Base-by-base conservation (phyloP, 1,140 invertebrate species). In the Bombus soroeensis region DNA sequence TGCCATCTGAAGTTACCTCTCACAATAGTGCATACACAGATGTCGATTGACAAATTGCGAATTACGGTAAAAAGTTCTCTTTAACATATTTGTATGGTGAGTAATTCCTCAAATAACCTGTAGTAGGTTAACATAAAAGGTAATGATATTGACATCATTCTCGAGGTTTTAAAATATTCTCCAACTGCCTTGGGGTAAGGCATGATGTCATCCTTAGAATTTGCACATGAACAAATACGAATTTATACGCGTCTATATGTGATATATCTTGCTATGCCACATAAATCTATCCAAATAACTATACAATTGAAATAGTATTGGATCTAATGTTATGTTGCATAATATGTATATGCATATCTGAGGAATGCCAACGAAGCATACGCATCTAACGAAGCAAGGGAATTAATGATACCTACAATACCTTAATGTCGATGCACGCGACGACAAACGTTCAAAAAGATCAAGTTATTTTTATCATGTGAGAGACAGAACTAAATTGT, bases 131-230 rank as follows among this genome's bases (percentile, higher is more conserved):
- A 32, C 39, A n/a, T 34, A 80, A 72, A 79, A 80, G 83, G 83
- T 62, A 71, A 43, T 43, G 75, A 62, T 79, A 84, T 84, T 84
- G 82, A 71, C 82, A 79, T 43, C 66, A 79, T 79, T 71, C 66
- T 37, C 22, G 47, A 72, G 25, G 34, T 28, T 80, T 84, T 79
- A 72, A 84, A 84, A 84, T 71, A 72, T 41, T 15, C 25, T 32
- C 13, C 43, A 18, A 34, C 25, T 37, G 13, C 57, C 41, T 37
- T 59, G 15, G 77, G 76, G 47, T 64, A 47, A 72, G 39, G 32
- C 37, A 62, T 84, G 83, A 84, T 72, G 83, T 80, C 83, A 84
- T 80, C 32, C 53, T 53, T 79, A 28, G 64, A 70, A 88, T 89
- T 74, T 88, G 53, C 81, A 66, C 72, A 57, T 62, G 74, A 47